A percentile compares a stretch with the other conserved stretches of the same genome.
These are phyloP conservation scores for Novumbra hubbsi DNA, from an alignment of 2,797 vertebrate species.

Conservation along the genomic window DNA sequence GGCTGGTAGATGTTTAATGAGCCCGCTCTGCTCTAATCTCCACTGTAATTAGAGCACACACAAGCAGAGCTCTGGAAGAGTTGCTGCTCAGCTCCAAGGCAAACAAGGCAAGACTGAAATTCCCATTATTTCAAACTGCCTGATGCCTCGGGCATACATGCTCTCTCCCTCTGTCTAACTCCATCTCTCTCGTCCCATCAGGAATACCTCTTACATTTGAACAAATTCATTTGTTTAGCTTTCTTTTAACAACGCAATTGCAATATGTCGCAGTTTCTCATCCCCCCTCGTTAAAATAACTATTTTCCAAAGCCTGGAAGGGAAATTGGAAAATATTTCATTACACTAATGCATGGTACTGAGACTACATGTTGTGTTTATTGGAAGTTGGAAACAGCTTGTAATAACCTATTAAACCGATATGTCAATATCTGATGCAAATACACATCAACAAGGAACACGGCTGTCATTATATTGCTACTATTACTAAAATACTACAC, in stretches of 20 bases:
- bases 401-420: slow-evolving; percentile 37
- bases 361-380: slow-evolving; percentile 43
- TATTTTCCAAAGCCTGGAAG: slow-evolving; percentile 31
- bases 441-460: slow-evolving; percentile 28
- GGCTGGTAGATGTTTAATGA: slow-evolving; percentile 84
- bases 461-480: slow-evolving; percentile 25
- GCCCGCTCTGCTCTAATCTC: slow-evolving; percentile 77
- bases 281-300: slow-evolving; percentile 31
- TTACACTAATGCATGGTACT: slow-evolving; percentile 13
- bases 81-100: slow-evolving; percentile 75
- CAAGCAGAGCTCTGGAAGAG: slow-evolving; percentile 69
- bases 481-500: slow-evolving; percentile 38
- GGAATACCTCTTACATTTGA: slow-evolving; percentile 65
- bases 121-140: slow-evolving; percentile 72
- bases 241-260: slow-evolving; percentile 46
- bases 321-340: slow-evolving; percentile 59
- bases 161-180: slow-evolving; percentile 16
- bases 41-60: slow-evolving; percentile 86
- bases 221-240: slow-evolving; percentile 71
- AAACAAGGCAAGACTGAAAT: slow-evolving; percentile 75
- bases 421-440: slow-evolving; percentile 36
- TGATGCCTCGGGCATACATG: slow-evolving; percentile 60
- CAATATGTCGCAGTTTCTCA: slow-evolving; percentile 54
- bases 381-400: slow-evolving; percentile 34
- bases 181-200: background rate